Evolutionary conservation across 2,888 invertebrate genomes (phyloP), one percentile per base, ranked within the genome.

Genomic region (Netelia fuscicornis): DNA sequence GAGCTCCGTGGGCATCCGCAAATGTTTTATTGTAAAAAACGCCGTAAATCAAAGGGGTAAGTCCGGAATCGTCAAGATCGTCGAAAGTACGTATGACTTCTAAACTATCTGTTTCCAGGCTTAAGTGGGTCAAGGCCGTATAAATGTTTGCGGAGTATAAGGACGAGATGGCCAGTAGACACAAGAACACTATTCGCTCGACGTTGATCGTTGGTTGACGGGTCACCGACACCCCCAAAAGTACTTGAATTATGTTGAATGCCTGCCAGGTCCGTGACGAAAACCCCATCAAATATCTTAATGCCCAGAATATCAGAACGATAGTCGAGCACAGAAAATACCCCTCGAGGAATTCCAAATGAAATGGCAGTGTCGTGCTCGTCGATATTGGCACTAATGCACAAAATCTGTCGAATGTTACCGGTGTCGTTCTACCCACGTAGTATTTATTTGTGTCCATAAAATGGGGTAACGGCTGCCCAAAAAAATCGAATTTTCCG

Each of bases 71-170:
- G 11, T 84, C 87, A 2, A 89, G 76, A 58, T 87, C 87, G 0
- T 83, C 48, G 48, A 86, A 86, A 8, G 62, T 30, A 3, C 5
- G 30, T 30, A 30, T 30, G 30, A 5, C 0, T 30, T 30, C 5
- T 0, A 5, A 5, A 5, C 30, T 5, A 0, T 48, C 60, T 0
- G 11, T 52, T 2, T 74, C 54, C 1, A 85, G 42, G 23, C 81
- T 84, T 20, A 84, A 30, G n/a, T 79, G 9, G 0, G 86, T 86
- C 10, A 88, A 54, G 10, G 81, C 75, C 1, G 80, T 62, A 48
- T 86, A 88, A 52, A 86, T 83, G n/a, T 81, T 62, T 9, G 86
- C 56, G 11, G 86, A 75, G 20, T 85, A 86, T 1, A 76, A 70
- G 1, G 86, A 58, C 20, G 88, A 86, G 1, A 87, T 23, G 9